A percentile compares a stretch with the other conserved stretches of the same genome.
phyloP scores from a whole-genome alignment of 2,888 invertebrate genomes.

The Orchesellides sinensis region DNA sequence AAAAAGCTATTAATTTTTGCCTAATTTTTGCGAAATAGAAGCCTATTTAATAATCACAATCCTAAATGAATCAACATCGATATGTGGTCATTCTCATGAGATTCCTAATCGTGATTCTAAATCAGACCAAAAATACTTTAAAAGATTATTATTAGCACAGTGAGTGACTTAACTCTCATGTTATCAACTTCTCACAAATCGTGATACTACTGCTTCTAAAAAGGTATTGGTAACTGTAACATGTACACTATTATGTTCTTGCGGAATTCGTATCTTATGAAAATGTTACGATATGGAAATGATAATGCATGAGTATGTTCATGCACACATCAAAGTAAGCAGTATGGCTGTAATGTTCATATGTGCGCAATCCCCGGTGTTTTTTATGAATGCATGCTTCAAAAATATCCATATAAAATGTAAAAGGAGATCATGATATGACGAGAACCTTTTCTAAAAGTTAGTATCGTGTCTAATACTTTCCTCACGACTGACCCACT shows the following conservation, averaged over 20 bases:
- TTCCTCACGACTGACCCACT: slow-evolving; percentile 66
- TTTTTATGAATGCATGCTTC: too few relatives aligned
- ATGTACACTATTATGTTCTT: too few relatives aligned
- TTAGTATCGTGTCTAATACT: slow-evolving; percentile 59
- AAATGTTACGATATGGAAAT: not conserved
- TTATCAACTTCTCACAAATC: not conserved
- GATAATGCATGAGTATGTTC: not conserved
- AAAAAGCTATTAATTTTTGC: too few relatives aligned
- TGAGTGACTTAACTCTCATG: not conserved
- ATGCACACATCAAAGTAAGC: not conserved
- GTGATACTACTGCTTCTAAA: not conserved
- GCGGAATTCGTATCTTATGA: too few relatives aligned
- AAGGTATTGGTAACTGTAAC: not conserved
- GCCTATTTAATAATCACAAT: too few relatives aligned
- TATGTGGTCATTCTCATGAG: not conserved
- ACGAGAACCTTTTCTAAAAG: slow-evolving; percentile 2
- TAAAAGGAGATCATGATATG: slow-evolving; percentile 22
- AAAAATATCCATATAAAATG: not conserved
- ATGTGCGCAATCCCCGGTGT: not conserved
- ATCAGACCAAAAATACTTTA: not conserved
- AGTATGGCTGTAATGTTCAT: not conserved
- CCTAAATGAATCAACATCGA: too few relatives aligned
- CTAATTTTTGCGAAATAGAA: too few relatives aligned
- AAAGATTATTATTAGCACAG: slow-evolving; percentile 1
- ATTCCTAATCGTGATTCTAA: too few relatives aligned